Conservation (phyloP, 2,797 vertebrate species). For the Myripristis jacobus region DNA sequence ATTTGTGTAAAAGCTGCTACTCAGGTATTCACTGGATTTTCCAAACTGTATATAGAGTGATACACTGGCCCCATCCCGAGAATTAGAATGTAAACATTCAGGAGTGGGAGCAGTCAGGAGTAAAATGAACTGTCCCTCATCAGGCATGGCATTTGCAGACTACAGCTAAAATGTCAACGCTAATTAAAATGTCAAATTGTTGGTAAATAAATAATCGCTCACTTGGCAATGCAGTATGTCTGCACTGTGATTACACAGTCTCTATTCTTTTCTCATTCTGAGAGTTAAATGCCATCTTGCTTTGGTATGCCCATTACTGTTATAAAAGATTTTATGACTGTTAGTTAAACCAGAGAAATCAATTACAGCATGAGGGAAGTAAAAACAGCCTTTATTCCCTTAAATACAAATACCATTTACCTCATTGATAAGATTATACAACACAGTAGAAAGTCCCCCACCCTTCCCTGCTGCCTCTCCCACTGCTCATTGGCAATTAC, state of each 20-base stretch:
- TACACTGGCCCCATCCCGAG: not conserved
- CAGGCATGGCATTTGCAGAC: too few species aligned
- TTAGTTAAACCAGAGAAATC: constrained; percentile 23
- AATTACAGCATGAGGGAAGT: constrained; percentile 14
- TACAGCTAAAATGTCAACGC: too few species aligned
- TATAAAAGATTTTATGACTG: constrained; percentile 33
- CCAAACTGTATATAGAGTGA: not conserved
- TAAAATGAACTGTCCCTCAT: too few species aligned
- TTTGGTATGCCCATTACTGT: not conserved
- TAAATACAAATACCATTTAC: constrained; percentile 52
- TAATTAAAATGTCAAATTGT: too few species aligned
- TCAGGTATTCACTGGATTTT: constrained; percentile 23
- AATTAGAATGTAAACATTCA: not conserved
- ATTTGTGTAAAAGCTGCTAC: constrained; percentile 37
- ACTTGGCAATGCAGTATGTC: too few species aligned
- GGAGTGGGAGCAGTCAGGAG: not conserved
- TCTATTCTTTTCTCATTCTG: not conserved
- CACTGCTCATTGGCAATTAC: constrained; percentile 3
- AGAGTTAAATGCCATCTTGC: not conserved
- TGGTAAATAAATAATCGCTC: too few species aligned
- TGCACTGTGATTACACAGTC: too few species aligned
- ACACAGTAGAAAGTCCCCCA: not conserved
- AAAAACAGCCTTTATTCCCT: constrained; percentile 43
- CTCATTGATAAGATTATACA: constrained; percentile 52
- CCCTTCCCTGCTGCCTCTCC: constrained; percentile 8